Conservation (phyloP, 2,888 invertebrate species). For the Torymus aiolomorphi region DNA sequence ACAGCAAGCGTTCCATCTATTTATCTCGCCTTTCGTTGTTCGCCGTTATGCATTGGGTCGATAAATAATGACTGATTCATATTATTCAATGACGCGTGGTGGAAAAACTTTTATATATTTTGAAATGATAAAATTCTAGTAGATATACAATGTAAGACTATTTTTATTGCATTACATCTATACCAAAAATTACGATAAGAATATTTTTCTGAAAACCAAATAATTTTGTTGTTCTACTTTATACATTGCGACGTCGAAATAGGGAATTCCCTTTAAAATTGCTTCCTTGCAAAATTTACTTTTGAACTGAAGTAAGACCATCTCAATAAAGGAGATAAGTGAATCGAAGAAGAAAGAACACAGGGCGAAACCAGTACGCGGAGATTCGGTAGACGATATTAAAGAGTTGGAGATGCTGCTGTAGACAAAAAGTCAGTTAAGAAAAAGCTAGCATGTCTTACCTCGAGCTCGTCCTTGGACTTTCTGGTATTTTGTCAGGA, state of each 20-base stretch:
- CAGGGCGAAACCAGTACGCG: constrained; percentile 34
- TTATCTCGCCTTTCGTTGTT: background rate
- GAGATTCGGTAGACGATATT: constrained; percentile 63
- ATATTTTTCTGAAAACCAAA: too few relatives aligned
- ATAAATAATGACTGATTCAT: background rate
- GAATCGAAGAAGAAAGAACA: constrained; percentile 40
- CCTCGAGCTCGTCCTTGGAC: constrained; percentile 59
- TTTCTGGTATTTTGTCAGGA: constrained; percentile 60
- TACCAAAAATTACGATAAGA: too few relatives aligned
- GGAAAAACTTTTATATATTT: too few relatives aligned
- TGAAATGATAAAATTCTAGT: too few relatives aligned
- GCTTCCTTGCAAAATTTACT: constrained; percentile 37
- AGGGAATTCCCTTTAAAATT: constrained; percentile 8
- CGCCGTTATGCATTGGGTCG: background rate
- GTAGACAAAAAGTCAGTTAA: constrained; percentile 6
- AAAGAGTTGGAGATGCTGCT: constrained; percentile 55
- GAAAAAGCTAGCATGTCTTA: constrained; percentile 48
- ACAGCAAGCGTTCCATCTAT: background rate
- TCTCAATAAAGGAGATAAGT: constrained; percentile 18
- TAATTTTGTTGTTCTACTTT: too few relatives aligned
- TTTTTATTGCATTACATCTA: too few relatives aligned
- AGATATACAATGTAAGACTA: too few relatives aligned
- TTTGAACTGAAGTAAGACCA: constrained; percentile 12
- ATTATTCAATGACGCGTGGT: background rate
- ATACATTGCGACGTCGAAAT: too few relatives aligned